Evolutionary conservation across 2,113 vertebrate species (phyloP).

Genomic region (Hemiscyllium ocellatum): DNA sequence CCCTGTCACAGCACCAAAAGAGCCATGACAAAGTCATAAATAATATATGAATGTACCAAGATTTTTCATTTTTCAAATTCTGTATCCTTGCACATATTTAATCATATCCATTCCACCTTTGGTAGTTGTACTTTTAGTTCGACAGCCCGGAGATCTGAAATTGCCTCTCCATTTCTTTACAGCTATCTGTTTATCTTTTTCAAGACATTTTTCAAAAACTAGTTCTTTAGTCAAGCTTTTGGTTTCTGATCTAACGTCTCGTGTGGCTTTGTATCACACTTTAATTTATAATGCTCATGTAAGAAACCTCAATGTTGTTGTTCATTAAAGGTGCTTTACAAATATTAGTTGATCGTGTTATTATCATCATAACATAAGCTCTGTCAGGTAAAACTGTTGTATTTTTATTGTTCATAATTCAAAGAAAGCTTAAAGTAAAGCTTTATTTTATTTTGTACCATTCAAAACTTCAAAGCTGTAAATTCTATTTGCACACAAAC

Average conservation of each 20-base stretch:
- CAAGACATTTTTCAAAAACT: background rate
- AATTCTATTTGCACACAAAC: background rate
- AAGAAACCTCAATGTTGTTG: background rate
- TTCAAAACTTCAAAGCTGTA: background rate
- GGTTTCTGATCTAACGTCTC: background rate
- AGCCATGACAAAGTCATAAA: too few relatives aligned
- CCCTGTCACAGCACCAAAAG: too few relatives aligned
- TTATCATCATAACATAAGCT: background rate
- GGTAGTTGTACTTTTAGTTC: background rate
- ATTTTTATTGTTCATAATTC: background rate
- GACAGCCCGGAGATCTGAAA: background rate
- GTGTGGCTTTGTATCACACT: background rate
- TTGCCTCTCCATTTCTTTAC: background rate
- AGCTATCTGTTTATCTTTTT: background rate
- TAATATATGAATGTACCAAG: too few relatives aligned
- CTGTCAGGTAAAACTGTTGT: background rate
- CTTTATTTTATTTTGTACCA: background rate
- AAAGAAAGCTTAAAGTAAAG: background rate
- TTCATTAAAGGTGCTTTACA: background rate
- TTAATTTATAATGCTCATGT: background rate
- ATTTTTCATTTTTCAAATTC: background rate
- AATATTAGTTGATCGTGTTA: background rate
- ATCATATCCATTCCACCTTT: background rate
- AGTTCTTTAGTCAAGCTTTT: background rate
- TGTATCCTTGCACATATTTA: background rate